Percentiles rank a stretch among this genome's conserved stretches.
Evolutionary conservation across 2,888 invertebrate genomes (phyloP).

Genomic region (Nemotelus pantherinus): DNA sequence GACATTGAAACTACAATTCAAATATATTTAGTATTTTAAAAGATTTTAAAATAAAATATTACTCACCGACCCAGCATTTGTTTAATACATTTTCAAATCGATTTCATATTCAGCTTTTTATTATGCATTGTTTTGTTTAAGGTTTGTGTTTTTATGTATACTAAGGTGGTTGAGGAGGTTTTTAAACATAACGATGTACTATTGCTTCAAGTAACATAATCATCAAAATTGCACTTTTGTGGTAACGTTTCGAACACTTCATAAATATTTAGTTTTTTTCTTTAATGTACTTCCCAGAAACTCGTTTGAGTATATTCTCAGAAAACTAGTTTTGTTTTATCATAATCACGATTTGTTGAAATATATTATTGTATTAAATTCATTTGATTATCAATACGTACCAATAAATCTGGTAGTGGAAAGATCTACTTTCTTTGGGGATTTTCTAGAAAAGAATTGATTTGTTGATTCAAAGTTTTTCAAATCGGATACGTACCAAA

Average conservation of each 20-base stretch:
- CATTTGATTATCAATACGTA: slow-evolving; percentile 12
- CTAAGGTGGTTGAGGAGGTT: too few relatives aligned
- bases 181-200: too few relatives aligned
- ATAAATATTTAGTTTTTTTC: slow-evolving; percentile 47
- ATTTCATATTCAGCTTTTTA: neutral
- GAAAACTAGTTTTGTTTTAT: neutral
- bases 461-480: slow-evolving; percentile 23
- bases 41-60: slow-evolving; percentile 46
- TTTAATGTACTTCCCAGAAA: slow-evolving; percentile 51
- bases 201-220: too few relatives aligned
- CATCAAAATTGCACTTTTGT: too few relatives aligned
- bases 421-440: neutral
- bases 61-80: slow-evolving; percentile 46
- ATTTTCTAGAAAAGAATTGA: slow-evolving; percentile 31
- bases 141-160: neutral
- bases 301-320: slow-evolving; percentile 13
- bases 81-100: slow-evolving; percentile 24
- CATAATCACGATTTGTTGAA: neutral
- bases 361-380: neutral
- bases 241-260: neutral
- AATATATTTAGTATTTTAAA: slow-evolving; percentile 21
- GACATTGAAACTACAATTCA: neutral
- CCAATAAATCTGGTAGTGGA: slow-evolving; percentile 14
- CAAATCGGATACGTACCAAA: slow-evolving; percentile 36
- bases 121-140: neutral